These are phyloP conservation scores for Anguilla pacifica DNA, from an alignment of 2,797 vertebrate genomes.

Conservation along the genomic window DNA sequence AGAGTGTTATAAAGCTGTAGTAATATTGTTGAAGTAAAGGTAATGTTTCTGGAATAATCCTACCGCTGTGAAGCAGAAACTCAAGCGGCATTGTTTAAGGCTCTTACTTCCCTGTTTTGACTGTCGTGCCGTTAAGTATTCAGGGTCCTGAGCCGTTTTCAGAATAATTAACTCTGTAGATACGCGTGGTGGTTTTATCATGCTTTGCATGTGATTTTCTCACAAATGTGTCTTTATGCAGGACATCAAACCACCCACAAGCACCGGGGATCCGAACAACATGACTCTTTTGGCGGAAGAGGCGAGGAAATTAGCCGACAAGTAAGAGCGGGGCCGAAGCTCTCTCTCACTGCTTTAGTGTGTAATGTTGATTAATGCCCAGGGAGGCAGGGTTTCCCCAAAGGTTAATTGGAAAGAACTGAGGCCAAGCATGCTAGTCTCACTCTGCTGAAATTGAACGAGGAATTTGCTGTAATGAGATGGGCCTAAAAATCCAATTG, in stretches of 20 bases:
- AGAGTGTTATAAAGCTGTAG: background rate
- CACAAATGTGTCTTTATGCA: slow-evolving; percentile 50
- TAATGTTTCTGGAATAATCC: background rate
- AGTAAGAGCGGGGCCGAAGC: slow-evolving; percentile 68
- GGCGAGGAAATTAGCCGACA: slow-evolving; percentile 86
- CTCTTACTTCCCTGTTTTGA: background rate
- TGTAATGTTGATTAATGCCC: background rate
- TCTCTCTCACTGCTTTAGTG: background rate
- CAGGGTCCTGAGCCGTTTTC: background rate
- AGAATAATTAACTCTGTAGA: background rate
- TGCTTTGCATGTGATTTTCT: background rate
- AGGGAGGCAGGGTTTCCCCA: background rate
- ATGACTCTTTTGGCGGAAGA: slow-evolving; percentile 96
- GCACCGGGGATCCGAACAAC: slow-evolving; percentile 86
- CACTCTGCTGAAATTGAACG: background rate
- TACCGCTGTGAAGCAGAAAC: background rate
- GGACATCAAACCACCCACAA: slow-evolving; percentile 84
- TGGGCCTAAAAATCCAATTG: background rate
- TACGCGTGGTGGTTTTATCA: background rate
- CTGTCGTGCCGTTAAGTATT: background rate
- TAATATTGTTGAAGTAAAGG: background rate
- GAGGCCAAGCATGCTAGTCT: background rate
- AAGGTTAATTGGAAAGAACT: background rate
- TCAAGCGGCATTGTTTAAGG: background rate
- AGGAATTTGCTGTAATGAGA: background rate